A percentile compares a stretch with the other conserved stretches of the same genome.
Evolutionary conservation across 2,797 vertebrate genomes (phyloP).

Genomic region (Alauda arvensis): DNA sequence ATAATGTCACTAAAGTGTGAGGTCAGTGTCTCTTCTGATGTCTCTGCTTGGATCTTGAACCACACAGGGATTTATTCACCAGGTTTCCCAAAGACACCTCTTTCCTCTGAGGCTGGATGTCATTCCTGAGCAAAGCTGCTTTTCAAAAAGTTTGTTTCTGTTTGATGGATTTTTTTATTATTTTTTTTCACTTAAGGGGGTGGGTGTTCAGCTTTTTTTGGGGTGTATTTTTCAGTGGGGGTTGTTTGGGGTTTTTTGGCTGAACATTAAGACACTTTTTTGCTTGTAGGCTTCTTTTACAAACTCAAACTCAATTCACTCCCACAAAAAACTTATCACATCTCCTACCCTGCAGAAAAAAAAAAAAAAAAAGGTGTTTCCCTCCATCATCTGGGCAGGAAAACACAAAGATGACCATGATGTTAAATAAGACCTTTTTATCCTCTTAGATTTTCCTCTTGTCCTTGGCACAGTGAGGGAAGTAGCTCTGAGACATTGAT

Average conservation of each 20-base stretch:
- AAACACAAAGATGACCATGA: background rate
- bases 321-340: background rate
- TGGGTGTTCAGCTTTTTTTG: background rate
- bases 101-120: background rate
- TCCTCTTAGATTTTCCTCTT: background rate
- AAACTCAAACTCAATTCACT: background rate
- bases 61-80: background rate
- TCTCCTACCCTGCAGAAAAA: background rate
- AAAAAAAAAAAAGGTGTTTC: background rate
- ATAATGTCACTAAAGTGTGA: background rate
- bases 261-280: background rate
- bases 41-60: background rate
- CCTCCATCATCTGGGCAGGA: background rate
- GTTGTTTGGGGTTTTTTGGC: background rate
- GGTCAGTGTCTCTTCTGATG: background rate
- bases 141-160: background rate
- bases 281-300: background rate
- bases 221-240: background rate
- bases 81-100: background rate
- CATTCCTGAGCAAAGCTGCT: background rate
- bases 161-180: background rate
- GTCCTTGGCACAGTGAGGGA: background rate
- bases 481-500: background rate
- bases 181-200: fast-evolving
- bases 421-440: background rate